Base-by-base conservation (phyloP, 2,888 invertebrate genomes). In the Aphodius sticticus region DNA sequence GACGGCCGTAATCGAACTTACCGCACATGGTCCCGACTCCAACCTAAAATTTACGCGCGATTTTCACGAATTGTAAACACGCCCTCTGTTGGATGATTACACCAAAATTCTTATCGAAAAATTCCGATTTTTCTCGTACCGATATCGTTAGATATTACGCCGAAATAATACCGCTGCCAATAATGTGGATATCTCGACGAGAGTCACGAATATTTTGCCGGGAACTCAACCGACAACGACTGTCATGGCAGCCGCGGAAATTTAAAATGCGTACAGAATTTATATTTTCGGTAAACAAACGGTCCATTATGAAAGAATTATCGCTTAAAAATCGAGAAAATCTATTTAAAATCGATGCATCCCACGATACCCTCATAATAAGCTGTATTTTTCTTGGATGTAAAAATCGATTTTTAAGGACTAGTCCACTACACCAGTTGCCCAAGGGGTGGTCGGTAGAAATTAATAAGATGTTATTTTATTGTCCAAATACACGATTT, bases 201-300 rank as follows among this genome's bases (percentile, higher is more conserved):
- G 75, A 69, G 38, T 69, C 69, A 16, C 71, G 70, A 35, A 70
- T 76, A 78, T 83, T 87, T 87, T 86, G 84, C 87, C 87, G 87
- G 87, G 86, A 85, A 86, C 76, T 79, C 69, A 76, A 35, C 74
- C 81, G 81, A 80, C 82, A 82, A 82, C 82, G 84, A 85, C 85
- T 86, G 86, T 87, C 87, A 87, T 87, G 87, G 87, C 87, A 85
- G 85, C 85, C 85, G 82, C 84, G 83, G 82, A 83, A 85, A 85
- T 86, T 86, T 83, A 83, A 85, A 86, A 85, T 82, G 53, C 9
- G 76, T 75, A 14, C 6, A 6, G 14, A 38, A 71, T 53, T 69
- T 35, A 26, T 36, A 71, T 76, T 79, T 69, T 53, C 70, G 14
- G 36, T 72, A 77, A 72, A 12, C 12, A 76, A 74, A 76, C 77